Evolutionary conservation across 2,888 invertebrate genomes (phyloP).

Genomic region (Apeira syringaria): DNA sequence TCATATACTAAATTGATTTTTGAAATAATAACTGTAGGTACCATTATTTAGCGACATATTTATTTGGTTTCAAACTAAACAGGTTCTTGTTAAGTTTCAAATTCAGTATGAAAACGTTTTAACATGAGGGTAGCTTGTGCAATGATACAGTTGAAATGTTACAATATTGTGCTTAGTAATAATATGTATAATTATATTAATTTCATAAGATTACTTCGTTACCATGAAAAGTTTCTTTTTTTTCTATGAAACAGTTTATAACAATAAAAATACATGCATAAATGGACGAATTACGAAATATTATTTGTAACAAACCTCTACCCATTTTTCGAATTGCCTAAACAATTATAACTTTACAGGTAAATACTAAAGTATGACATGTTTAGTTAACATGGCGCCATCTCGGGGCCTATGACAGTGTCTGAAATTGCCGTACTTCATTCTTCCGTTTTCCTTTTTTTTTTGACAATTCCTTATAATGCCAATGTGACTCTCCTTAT

Average conservation of each 20-base stretch:
- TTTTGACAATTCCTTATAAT: too few species aligned
- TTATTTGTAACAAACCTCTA: conserved; percentile 2
- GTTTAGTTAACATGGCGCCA: conserved; percentile 1
- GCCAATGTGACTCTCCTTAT: too few species aligned
- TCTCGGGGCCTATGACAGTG: not conserved
- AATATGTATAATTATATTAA: not conserved
- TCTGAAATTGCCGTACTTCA: too few species aligned
- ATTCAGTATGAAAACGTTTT: too few species aligned
- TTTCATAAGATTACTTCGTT: conserved; percentile 4
- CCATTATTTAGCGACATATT: too few species aligned
- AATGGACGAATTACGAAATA: conserved; percentile 35
- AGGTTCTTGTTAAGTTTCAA: too few species aligned
- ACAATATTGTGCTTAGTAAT: not conserved
- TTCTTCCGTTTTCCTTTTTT: too few species aligned
- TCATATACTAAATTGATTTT: too few species aligned
- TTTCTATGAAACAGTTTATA: not conserved
- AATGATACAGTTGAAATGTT: too few species aligned
- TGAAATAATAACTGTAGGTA: too few species aligned
- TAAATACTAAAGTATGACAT: conserved; percentile 9
- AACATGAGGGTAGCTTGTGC: too few species aligned
- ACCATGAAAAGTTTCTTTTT: not conserved
- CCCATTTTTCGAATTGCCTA: not conserved
- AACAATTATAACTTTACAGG: not conserved
- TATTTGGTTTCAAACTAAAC: too few species aligned
- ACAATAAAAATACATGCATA: conserved; percentile 17